Evolutionary conservation across 53 echinoderm and acorn worm genomes (phyloP).

Genomic region (Arbacia lixula): DNA sequence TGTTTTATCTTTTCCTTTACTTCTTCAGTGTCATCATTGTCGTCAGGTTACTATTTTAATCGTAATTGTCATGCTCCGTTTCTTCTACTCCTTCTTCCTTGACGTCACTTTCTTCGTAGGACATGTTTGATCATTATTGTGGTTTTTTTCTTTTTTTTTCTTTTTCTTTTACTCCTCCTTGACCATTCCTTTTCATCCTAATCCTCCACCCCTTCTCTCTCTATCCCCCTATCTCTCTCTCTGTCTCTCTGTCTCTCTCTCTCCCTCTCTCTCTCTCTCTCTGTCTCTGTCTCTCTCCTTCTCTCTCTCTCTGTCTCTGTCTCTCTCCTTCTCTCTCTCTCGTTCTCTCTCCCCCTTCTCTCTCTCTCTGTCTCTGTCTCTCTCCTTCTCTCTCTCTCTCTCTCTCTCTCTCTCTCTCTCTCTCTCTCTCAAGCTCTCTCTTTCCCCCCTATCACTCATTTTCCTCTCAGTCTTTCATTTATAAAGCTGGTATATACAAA

Average conservation of each 20-base stretch:
- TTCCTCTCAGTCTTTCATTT: too few relatives aligned
- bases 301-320: slow-evolving; percentile 4
- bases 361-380: not conserved
- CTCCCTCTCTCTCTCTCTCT: not conserved
- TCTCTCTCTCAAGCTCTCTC: not conserved
- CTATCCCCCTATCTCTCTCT: not conserved
- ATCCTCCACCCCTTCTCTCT: not conserved
- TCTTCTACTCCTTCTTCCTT: not conserved
- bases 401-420: not conserved
- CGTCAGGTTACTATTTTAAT: not conserved
- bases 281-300: not conserved
- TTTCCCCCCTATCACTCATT: not conserved
- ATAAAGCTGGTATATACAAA: too few relatives aligned
- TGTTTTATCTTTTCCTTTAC: not conserved
- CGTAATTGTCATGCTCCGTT: not conserved
- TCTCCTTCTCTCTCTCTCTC: not conserved
- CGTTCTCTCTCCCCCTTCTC: not conserved
- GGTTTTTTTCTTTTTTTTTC: not conserved
- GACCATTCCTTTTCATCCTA: not conserved
- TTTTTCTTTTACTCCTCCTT: not conserved
- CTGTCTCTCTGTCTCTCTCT: not conserved
- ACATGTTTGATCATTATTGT: not conserved
- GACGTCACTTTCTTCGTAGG: not conserved
- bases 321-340: not conserved
- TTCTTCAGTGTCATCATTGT: not conserved